These are phyloP conservation scores for Drosophila koepferae DNA, from an alignment of 2,888 invertebrate genomes.

Conservation along the genomic window DNA sequence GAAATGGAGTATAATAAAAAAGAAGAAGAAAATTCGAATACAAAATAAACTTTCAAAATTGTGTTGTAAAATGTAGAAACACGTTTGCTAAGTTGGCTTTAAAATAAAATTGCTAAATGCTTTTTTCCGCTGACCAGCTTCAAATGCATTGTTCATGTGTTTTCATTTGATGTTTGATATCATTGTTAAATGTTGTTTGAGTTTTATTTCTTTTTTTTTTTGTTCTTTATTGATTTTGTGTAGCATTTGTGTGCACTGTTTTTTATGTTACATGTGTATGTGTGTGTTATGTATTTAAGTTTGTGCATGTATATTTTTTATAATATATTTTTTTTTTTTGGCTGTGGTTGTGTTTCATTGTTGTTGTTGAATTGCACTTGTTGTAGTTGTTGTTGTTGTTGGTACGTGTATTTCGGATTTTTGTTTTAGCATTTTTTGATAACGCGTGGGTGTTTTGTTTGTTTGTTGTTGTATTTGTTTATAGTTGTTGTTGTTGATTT, in stretches of 20 bases:
- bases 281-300: background rate
- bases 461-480: constrained; percentile 10
- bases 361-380: constrained; percentile 41
- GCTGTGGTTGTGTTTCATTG: constrained; percentile 37
- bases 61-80: background rate
- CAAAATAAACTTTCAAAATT: constrained; percentile 3
- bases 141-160: constrained; percentile 7
- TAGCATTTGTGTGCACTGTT: constrained; percentile 35
- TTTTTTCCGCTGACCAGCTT: constrained; percentile 15
- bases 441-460: constrained; percentile 47
- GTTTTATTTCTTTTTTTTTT: background rate
- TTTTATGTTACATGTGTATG: constrained; percentile 8
- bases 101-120: constrained; percentile 15
- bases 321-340: constrained; percentile 15
- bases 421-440: constrained; percentile 36
- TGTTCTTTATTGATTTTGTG: constrained; percentile 8
- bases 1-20: constrained; percentile 3
- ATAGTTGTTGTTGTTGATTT: constrained; percentile 6
- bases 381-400: constrained; percentile 38
- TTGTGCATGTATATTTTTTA: constrained; percentile 24
- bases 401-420: constrained; percentile 47
- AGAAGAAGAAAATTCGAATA: background rate
- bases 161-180: constrained; percentile 21
- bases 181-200: constrained; percentile 20
- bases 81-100: background rate